These are phyloP conservation scores for Poeciliopsis paucimaculata DNA, from an alignment of 2,797 vertebrate species.

Conservation along the genomic window DNA sequence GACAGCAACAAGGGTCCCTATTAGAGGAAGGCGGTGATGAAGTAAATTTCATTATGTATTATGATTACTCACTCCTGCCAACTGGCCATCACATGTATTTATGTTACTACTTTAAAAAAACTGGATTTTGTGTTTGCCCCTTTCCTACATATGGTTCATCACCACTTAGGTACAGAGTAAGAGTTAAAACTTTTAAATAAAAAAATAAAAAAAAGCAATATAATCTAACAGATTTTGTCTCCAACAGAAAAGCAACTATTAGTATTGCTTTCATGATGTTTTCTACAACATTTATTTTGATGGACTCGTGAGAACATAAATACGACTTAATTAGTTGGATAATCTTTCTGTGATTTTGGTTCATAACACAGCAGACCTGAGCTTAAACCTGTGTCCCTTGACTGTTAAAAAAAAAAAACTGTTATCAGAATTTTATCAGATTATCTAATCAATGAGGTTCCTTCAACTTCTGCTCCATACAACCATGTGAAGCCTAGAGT, in stretches of 20 bases:
- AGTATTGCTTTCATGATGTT: not conserved
- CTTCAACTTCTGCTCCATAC: not conserved
- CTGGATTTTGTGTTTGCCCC: not conserved
- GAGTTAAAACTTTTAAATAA: not conserved
- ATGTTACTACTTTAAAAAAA: not conserved
- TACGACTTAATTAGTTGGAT: not conserved
- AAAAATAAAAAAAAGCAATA: not conserved
- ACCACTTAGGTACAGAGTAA: not conserved
- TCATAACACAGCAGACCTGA: not conserved
- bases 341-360: not conserved
- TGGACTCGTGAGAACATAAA: not conserved
- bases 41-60: conserved; percentile 65
- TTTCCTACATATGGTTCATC: not conserved
- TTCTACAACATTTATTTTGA: not conserved
- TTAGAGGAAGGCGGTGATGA: conserved; percentile 46
- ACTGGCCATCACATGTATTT: not conserved
- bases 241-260: not conserved
- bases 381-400: not conserved
- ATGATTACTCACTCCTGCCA: conserved; percentile 41
- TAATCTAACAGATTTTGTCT: not conserved
- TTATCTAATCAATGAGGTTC: not conserved
- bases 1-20: conserved; percentile 46
- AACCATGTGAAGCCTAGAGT: not conserved
- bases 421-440: not conserved
- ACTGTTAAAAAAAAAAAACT: not conserved